Percentiles rank a stretch among this genome's conserved stretches.
These are phyloP conservation scores for Cataglyphis rosenhaueri DNA, from an alignment of 2,888 invertebrate genomes.

Conservation along the genomic window DNA sequence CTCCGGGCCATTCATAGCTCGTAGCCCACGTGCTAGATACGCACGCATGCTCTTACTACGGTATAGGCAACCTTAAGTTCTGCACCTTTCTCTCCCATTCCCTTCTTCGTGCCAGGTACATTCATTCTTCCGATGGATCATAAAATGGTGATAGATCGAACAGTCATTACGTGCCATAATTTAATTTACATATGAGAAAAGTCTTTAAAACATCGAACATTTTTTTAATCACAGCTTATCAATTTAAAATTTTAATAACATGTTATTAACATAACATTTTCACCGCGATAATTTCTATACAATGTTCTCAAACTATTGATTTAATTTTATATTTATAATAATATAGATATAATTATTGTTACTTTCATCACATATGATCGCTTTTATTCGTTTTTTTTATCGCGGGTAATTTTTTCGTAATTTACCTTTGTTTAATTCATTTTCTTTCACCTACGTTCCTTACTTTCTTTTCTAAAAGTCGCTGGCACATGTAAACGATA, in stretches of 20 bases:
- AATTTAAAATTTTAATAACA: background rate
- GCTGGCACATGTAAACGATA: constrained; percentile 43
- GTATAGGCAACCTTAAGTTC: constrained; percentile 45
- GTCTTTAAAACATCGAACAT: background rate
- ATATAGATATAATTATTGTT: background rate
- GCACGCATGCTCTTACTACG: constrained; percentile 48
- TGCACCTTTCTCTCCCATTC: constrained; percentile 45
- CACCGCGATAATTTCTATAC: background rate
- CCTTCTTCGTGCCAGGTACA: constrained; percentile 35
- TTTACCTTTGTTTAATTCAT: background rate
- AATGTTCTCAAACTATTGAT: background rate
- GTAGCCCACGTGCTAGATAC: constrained; percentile 60
- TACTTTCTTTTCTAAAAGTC: background rate
- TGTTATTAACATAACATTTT: background rate
- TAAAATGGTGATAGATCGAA: background rate
- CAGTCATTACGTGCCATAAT: background rate
- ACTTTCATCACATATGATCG: background rate
- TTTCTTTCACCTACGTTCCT: background rate
- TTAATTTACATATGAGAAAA: background rate
- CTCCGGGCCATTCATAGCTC: constrained; percentile 77
- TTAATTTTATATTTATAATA: background rate
- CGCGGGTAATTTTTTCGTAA: background rate
- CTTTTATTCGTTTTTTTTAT: background rate
- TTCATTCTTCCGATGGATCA: constrained; percentile 8
- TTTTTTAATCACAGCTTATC: background rate